Evolutionary conservation across 2,797 vertebrate genomes (phyloP).

Genomic region (Aselliscus stoliczkanus): DNA sequence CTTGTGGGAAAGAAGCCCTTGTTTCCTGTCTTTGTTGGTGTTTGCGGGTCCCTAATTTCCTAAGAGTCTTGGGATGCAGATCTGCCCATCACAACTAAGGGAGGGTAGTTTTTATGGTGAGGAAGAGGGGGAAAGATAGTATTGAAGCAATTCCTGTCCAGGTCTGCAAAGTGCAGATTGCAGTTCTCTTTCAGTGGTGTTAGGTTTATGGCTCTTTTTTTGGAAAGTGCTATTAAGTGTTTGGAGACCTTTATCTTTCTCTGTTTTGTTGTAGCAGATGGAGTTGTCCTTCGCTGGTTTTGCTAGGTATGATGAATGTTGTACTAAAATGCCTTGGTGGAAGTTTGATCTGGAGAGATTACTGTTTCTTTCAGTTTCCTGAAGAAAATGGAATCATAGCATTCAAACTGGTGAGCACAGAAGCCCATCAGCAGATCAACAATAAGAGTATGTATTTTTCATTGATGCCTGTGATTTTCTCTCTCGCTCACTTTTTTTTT

Average conservation of each 20-base stretch:
- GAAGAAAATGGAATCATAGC: constrained; percentile 61
- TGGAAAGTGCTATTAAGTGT: constrained; percentile 68
- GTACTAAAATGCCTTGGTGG: constrained; percentile 62
- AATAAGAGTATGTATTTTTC: not conserved
- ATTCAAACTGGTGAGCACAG: not conserved
- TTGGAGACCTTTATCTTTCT: constrained; percentile 73
- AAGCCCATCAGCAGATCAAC: not conserved
- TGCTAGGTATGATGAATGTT: constrained; percentile 68
- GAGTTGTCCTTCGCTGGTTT: constrained; percentile 65
- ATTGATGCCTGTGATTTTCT: not conserved
- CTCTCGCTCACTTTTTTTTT: not conserved
- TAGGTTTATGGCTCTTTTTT: constrained; percentile 66
- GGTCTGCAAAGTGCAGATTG: constrained; percentile 63
- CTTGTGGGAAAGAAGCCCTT: constrained; percentile 66
- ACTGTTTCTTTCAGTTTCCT: constrained; percentile 69
- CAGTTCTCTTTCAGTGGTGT: constrained; percentile 61
- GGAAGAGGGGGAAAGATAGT: constrained; percentile 69
- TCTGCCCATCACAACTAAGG: constrained; percentile 54
- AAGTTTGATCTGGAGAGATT: constrained; percentile 77
- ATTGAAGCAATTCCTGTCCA: constrained; percentile 55
- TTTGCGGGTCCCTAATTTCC: constrained; percentile 68
- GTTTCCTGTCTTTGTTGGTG: constrained; percentile 74
- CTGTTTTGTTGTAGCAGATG: constrained; percentile 69
- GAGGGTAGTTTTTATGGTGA: constrained; percentile 56
- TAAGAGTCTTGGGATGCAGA: constrained; percentile 59